These are phyloP conservation scores for Drosophila prolongata DNA, from an alignment of 2,888 invertebrate genomes.

Conservation along the genomic window DNA sequence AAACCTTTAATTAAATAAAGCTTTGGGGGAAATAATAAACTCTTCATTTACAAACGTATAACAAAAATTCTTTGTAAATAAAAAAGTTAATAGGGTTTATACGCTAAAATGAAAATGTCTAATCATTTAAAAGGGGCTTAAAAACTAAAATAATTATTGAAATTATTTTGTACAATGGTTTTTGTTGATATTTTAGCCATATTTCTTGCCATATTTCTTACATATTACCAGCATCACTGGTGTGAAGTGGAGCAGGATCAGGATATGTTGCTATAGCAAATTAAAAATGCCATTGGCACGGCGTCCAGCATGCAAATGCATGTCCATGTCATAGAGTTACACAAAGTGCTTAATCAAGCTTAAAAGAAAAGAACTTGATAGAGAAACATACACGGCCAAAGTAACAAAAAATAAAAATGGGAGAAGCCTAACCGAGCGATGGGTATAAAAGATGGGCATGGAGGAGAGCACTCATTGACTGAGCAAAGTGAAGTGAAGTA, in stretches of 20 bases:
- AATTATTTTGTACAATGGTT: neutral
- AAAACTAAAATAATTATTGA: too few species aligned
- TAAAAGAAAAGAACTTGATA: conserved; percentile 67
- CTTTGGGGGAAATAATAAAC: too few species aligned
- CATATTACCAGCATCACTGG: conserved; percentile 13
- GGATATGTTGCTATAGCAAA: conserved; percentile 51
- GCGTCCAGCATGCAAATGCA: conserved; percentile 50
- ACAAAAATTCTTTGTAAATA: too few species aligned
- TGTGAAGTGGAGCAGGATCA: conserved; percentile 15
- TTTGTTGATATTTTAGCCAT: neutral
- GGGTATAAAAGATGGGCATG: neutral
- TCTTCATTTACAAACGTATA: too few species aligned
- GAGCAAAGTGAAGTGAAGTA: conserved; percentile 75
- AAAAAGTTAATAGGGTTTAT: too few species aligned
- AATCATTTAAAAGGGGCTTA: too few species aligned
- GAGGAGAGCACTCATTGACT: conserved; percentile 54
- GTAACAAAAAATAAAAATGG: conserved; percentile 7
- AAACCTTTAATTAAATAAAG: too few species aligned
- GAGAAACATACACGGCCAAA: conserved; percentile 34
- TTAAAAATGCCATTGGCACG: conserved; percentile 75
- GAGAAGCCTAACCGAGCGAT: conserved; percentile 12
- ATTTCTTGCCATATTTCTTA: too few species aligned
- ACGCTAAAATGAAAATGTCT: too few species aligned
- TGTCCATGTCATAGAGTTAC: conserved; percentile 78
- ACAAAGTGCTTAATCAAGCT: conserved; percentile 81